Percentiles rank a stretch among this genome's conserved stretches.
phyloP scores from a whole-genome alignment of 2,888 invertebrate genomes.

The Hydroisotoma schaefferi region DNA sequence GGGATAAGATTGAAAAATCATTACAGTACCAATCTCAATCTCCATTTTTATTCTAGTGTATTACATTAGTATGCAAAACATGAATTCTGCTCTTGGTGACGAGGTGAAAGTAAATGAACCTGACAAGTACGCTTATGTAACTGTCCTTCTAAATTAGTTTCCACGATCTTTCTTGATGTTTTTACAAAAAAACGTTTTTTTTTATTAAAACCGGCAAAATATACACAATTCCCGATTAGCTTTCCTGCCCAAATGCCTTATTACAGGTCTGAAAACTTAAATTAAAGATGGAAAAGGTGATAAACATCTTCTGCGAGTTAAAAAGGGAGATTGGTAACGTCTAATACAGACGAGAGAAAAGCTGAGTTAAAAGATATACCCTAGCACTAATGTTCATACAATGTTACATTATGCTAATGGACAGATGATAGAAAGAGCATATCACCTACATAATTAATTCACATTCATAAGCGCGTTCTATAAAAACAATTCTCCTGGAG shows the following conservation, averaged over 20 bases:
- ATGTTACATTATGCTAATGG: conserved; percentile 8
- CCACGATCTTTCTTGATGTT: too few species aligned
- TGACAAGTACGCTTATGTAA: not conserved
- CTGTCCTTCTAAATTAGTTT: not conserved
- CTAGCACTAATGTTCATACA: not conserved
- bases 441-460: conserved; percentile 31
- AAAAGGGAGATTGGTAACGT: too few species aligned
- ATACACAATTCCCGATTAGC: too few species aligned
- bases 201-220: too few species aligned
- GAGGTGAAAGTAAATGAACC: not conserved
- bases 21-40: too few species aligned
- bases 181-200: too few species aligned
- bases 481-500: conserved; percentile 9
- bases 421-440: conserved; percentile 4
- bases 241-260: too few species aligned
- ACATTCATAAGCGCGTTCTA: conserved; percentile 24
- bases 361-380: not conserved
- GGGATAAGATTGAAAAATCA: too few species aligned
- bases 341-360: too few species aligned
- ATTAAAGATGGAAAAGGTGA: too few species aligned
- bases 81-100: not conserved
- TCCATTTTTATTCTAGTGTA: not conserved
- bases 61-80: not conserved
- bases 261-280: too few species aligned
- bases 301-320: too few species aligned